Conservation (phyloP, 1,140 invertebrate genomes). For the Trachymyrmex cornetzi region DNA sequence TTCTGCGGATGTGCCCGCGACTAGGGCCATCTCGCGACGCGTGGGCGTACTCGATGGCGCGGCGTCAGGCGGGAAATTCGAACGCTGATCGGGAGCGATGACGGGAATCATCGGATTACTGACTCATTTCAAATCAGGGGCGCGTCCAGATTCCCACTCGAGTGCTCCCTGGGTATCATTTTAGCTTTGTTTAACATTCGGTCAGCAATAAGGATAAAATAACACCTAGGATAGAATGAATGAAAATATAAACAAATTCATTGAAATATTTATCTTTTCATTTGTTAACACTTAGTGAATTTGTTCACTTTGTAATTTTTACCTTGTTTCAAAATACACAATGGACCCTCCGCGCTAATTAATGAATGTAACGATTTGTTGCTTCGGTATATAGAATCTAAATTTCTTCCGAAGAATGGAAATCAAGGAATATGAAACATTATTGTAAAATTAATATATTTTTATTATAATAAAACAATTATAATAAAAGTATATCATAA, state of each 20-base stretch:
- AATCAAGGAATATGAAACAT: neutral
- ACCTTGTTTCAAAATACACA: too few species aligned
- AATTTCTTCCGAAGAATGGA: neutral
- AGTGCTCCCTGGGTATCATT: too few species aligned
- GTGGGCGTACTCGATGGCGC: neutral
- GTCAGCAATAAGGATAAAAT: too few species aligned
- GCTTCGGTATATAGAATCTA: too few species aligned
- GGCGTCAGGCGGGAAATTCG: slow-evolving; percentile 25
- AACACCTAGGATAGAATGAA: too few species aligned
- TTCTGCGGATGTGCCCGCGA: slow-evolving; percentile 80
- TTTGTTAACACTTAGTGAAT: too few species aligned
- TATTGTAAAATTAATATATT: neutral
- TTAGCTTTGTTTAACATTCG: too few species aligned
- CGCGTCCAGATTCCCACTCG: too few species aligned
- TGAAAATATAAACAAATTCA: too few species aligned
- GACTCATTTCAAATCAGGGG: neutral
- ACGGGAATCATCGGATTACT: neutral
- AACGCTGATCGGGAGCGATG: neutral
- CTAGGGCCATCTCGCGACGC: slow-evolving; percentile 70
- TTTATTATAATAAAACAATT: neutral
- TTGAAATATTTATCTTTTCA: too few species aligned
- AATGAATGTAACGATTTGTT: neutral
- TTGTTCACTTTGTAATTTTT: too few species aligned
- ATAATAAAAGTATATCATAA: neutral
- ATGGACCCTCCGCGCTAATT: neutral